Base-by-base conservation (phyloP, 2,797 vertebrate genomes). In the Ambastaia sidthimunki region DNA sequence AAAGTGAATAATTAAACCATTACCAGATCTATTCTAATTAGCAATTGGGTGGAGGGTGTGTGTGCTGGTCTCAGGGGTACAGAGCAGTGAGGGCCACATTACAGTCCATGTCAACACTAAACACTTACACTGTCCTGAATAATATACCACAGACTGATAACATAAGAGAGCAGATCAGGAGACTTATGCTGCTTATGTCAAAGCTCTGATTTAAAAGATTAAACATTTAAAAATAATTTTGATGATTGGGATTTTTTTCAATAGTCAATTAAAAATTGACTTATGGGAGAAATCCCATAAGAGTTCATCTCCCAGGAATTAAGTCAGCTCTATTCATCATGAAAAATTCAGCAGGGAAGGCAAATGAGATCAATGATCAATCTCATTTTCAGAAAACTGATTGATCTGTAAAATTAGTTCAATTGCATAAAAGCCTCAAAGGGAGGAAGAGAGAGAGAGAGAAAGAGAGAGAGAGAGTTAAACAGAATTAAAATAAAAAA, bases 11-110 rank as follows among this genome's bases (percentile, higher is more conserved):
- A 96, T 95, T 96, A 92, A 95, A 94, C 92, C 93, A 91, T 91
- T 90, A 89, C 84, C 91, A 90, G 96, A 97, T 96, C 95, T 95
- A 96, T 96, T 95, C 90, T 92, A 95, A 94, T 96, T 93, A 94
- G 92, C 73, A 90, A 90, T 11, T 70, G 48, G 90, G 89, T 44
- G 9, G 41, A 44, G 41, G 0, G 34, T n/a, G 31, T 5, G 34
- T 37, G 34, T 37, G 34, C 34, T 37, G 34, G 34, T 6, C 41
- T 44, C 41, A 44, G 91, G 92, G 89, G 89, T 89, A 57, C 28
- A 34, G 48, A 31, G n/a, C 34, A 71, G 69, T 21, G 37, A 37
- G 19, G 41, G 10, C 7, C 9, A 11, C 37, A 52, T 55, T 71
- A 87, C 84, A 92, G 90, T n/a, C n/a, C 93, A 89, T 7, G 7